Evolutionary conservation across 2,888 invertebrate genomes (phyloP).

Genomic region (Acanthoscelides obtectus): DNA sequence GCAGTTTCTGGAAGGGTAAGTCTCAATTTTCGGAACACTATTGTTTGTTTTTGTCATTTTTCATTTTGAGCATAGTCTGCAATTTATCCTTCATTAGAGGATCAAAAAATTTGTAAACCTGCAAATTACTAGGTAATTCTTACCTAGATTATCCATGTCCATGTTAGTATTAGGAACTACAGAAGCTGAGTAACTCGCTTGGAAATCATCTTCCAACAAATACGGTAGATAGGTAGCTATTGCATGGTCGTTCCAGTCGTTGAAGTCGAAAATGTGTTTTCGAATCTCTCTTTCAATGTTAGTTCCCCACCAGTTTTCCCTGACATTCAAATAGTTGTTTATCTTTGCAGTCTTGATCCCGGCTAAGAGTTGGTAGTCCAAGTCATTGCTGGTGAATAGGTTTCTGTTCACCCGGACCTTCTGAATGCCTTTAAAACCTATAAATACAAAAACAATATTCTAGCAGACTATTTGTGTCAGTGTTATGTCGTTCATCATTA

Average conservation of each 20-base stretch:
- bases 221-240: conserved; percentile 88
- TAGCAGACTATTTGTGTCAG: no score
- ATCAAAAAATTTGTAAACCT: no score
- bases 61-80: no score
- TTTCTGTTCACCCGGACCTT: conserved; percentile 88
- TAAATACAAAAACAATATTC: no score
- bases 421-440: conserved; percentile 88
- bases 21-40: no score
- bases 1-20: no score
- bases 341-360: conserved; percentile 86
- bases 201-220: conserved; percentile 70
- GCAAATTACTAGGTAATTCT: no score
- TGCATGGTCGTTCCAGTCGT: conserved; percentile 98
- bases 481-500: no score
- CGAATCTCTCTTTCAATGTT: conserved; percentile 68
- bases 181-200: conserved; percentile 69
- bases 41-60: no score
- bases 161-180: conserved; percentile 53
- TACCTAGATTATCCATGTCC: conserved; percentile 61
- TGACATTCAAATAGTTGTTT: conserved; percentile 80
- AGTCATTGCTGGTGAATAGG: conserved; percentile 74
- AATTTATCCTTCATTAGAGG: no score
- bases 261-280: conserved; percentile 90
- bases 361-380: conserved; percentile 88
- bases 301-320: conserved; percentile 97